Evolutionary conservation across 2,888 invertebrate species (phyloP), one percentile per base, ranked within the genome.

Genomic region (Dysmachus trigonus): DNA sequence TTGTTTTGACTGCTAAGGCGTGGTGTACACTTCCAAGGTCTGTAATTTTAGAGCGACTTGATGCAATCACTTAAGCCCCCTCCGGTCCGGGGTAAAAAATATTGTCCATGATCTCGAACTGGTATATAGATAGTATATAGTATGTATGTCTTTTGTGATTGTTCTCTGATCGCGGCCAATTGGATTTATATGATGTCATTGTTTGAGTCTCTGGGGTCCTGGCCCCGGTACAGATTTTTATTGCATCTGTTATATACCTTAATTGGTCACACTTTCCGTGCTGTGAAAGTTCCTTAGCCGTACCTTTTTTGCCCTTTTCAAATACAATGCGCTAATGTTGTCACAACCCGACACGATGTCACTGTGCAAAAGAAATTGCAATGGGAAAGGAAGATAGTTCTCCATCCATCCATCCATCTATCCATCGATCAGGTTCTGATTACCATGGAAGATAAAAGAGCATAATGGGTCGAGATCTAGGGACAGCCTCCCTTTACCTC

Each of bases 241-340:
- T 27, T 35, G 33, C 83, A 83, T 83, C 83, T 83, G 83, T 83
- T 83, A 38, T 51, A n/a, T 22, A 51, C 72, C 72, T 38, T 83
- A 83, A 83, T 83, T 83, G 83, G 83, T 83, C 83, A 83, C 83
- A 83, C 83, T 83, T 83, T 83, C 83, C 27, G 71, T 72, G 33
- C 41, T 53, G 51, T 51, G 47, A 81, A 81, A 81, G 51, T 53
- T 53, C 18, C 22, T 79, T 79, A 30, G 15, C 33, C 35, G 10
- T 22, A 18, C 76, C 38, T 38, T 76, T 76, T 76, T 76, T 38
- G 4, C 35, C 33, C 10, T 47, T 41, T 77, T n/a, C n/a, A n/a
- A 51, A 22, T 62, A 53, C 15, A 81, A 41, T 72, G 71, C 83
- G 83, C 41, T 72, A 72, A 72, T 72, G 72, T 83, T 83, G 83